Evolutionary conservation across 92 coral and sea anemone genomes (phyloP).

Genomic region (Epizoanthus rinbou): DNA sequence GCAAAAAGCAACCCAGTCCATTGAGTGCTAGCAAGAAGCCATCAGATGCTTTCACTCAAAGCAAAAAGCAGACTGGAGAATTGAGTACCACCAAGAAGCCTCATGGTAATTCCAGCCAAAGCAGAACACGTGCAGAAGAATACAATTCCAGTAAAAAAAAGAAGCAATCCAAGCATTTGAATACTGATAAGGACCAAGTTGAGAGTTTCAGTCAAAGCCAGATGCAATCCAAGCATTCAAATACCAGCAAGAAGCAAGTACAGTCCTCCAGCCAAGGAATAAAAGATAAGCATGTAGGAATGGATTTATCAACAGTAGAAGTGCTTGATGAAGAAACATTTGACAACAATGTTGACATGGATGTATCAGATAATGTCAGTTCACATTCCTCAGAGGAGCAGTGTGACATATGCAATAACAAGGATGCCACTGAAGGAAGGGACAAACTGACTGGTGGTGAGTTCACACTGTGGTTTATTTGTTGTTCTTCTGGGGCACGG

Average conservation of each 20-base stretch:
- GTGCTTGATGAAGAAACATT: not conserved
- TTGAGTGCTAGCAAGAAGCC: not conserved
- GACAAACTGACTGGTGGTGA: not conserved
- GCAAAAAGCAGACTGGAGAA: not conserved
- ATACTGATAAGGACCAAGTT: not conserved
- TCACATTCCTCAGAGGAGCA: not conserved
- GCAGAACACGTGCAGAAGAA: not conserved
- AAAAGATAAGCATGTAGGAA: not conserved
- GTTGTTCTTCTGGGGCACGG: too few relatives aligned
- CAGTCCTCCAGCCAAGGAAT: not conserved
- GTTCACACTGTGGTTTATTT: not conserved
- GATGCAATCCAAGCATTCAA: not conserved
- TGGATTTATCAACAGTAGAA: not conserved
- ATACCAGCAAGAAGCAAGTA: not conserved
- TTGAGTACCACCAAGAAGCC: not conserved
- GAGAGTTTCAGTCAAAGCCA: not conserved
- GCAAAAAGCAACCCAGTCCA: not conserved
- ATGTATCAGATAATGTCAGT: not conserved
- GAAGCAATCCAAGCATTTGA: not conserved
- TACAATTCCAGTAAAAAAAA: not conserved
- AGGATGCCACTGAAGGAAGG: too few relatives aligned
- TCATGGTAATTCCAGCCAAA: not conserved
- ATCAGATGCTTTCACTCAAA: not conserved
- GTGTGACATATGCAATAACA: not conserved
- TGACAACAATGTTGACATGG: not conserved